phyloP scores from a whole-genome alignment of 1,140 invertebrate genomes.

The Gryllus bimaculatus region DNA sequence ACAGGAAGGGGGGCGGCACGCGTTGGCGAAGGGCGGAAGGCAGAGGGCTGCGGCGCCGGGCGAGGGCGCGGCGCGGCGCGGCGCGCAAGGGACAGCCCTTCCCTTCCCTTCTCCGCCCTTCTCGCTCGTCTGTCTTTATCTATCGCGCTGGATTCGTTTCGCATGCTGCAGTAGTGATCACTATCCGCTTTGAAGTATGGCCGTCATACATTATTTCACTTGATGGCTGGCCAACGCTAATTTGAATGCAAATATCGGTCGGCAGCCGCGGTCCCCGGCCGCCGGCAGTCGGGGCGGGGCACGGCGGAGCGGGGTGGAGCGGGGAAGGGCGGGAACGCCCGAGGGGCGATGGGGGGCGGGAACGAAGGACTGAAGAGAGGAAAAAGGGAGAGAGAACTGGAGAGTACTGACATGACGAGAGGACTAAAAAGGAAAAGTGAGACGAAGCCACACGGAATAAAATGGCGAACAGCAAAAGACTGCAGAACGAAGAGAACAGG shows the following conservation, averaged over 20 bases:
- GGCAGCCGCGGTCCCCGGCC: background rate
- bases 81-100: background rate
- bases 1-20: no score
- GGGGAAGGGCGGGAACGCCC: background rate
- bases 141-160: conserved; percentile 9
- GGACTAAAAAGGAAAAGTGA: no score
- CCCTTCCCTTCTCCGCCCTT: background rate
- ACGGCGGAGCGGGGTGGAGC: background rate
- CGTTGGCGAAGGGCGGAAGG: no score
- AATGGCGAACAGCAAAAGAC: background rate
- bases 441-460: background rate
- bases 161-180: conserved; percentile 10
- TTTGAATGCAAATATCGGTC: conserved; percentile 20
- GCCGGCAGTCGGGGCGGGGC: background rate
- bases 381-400: no score
- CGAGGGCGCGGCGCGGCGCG: no score
- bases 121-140: conserved; percentile 6
- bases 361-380: no score
- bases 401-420: no score
- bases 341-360: no score
- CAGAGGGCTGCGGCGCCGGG: no score
- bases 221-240: conserved; percentile 16
- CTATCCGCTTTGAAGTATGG: conserved; percentile 20
- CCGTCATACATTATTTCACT: conserved; percentile 18
- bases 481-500: no score